Evolutionary conservation across 2,113 vertebrate genomes (phyloP).

Genomic region (Dromiciops gliroides): DNA sequence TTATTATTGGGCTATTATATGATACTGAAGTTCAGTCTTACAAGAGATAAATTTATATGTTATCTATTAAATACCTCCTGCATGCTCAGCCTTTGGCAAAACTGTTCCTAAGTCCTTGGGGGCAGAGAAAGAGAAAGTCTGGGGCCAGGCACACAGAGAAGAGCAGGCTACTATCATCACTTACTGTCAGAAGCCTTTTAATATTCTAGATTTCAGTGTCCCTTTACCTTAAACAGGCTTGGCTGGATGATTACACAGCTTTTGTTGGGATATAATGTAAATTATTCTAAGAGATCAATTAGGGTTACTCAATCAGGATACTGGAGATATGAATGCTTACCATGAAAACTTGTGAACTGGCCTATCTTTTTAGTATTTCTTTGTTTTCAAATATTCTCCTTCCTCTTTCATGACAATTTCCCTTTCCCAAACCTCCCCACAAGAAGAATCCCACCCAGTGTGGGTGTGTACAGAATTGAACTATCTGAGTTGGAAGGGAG

Average conservation of each 20-base stretch:
- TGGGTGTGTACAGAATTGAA: background rate
- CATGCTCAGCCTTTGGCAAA: background rate
- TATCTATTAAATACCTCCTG: rapidly evolving
- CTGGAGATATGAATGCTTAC: background rate
- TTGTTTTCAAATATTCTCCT: background rate
- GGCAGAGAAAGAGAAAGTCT: background rate
- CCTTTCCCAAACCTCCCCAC: background rate
- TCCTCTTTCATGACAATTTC: background rate
- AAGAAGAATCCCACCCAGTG: background rate
- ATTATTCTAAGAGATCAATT: background rate
- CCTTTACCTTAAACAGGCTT: background rate
- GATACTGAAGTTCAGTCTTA: background rate
- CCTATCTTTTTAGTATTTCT: background rate
- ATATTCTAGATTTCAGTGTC: background rate
- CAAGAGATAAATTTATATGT: background rate
- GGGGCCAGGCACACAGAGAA: rapidly evolving
- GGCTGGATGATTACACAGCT: background rate
- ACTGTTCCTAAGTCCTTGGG: background rate
- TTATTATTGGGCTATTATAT: background rate
- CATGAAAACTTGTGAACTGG: background rate
- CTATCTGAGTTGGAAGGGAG: background rate
- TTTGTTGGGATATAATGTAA: background rate
- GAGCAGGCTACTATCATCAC: background rate
- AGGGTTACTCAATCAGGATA: background rate
- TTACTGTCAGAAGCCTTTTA: background rate